A percentile compares a stretch with the other conserved stretches of the same genome.
Conservation (phyloP, 2,888 invertebrate genomes). For the Drosophila prolongata region DNA sequence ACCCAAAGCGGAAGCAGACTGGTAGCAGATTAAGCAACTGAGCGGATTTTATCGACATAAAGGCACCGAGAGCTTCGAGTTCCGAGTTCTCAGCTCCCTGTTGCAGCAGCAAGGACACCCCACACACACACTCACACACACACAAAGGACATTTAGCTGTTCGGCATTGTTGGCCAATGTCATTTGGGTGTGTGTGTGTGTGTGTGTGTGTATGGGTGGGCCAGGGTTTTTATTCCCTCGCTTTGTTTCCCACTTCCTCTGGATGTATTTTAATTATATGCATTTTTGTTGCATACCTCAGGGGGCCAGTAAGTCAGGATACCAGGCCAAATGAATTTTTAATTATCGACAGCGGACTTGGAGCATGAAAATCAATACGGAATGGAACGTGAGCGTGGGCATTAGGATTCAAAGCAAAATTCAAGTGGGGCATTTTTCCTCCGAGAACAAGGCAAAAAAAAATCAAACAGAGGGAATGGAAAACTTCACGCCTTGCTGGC, state of each 20-base stretch:
- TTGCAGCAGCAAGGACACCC: constrained; percentile 31
- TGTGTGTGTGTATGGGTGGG: constrained; percentile 2
- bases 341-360: constrained; percentile 61
- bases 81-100: background rate
- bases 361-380: constrained; percentile 63
- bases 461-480: constrained; percentile 3
- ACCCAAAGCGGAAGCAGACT: constrained; percentile 75
- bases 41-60: constrained; percentile 73
- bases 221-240: constrained; percentile 2
- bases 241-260: constrained; percentile 21
- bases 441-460: constrained; percentile 1
- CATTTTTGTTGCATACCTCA: constrained; percentile 67
- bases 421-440: constrained; percentile 5
- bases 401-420: constrained; percentile 49
- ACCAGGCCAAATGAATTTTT: constrained; percentile 71
- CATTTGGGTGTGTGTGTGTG: background rate
- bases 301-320: constrained; percentile 28
- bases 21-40: constrained; percentile 75
- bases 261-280: constrained; percentile 70
- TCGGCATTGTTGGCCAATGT: constrained; percentile 38
- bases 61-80: constrained; percentile 31
- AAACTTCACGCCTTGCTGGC: constrained; percentile 43
- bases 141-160: constrained; percentile 31
- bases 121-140: constrained; percentile 1
- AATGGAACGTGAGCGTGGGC: constrained; percentile 30